phyloP scores from a whole-genome alignment of 2,797 vertebrate species.

The Crypturellus tataupa region DNA sequence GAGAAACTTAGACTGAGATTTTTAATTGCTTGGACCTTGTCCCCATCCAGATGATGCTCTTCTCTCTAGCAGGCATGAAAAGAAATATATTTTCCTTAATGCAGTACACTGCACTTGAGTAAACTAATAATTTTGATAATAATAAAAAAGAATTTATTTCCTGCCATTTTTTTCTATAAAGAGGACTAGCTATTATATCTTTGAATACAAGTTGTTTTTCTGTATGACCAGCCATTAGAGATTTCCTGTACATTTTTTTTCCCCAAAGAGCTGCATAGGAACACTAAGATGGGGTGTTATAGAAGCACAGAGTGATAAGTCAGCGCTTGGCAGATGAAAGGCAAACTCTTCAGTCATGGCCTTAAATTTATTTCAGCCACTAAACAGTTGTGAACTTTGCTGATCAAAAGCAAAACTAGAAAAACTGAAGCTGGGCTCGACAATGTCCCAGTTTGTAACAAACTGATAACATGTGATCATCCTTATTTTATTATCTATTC shows the following conservation, averaged over 20 bases:
- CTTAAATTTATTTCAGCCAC: conserved; percentile 42
- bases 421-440: conserved; percentile 42
- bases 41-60: rapidly evolving
- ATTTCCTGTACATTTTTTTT: neutral
- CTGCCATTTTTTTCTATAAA: neutral
- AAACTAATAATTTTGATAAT: neutral
- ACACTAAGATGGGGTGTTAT: neutral
- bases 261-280: neutral
- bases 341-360: conserved; percentile 20
- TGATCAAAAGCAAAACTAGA: conserved; percentile 64
- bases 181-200: neutral
- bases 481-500: neutral
- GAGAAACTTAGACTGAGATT: neutral
- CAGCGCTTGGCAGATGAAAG: conserved; percentile 33
- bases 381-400: conserved; percentile 41
- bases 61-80: neutral
- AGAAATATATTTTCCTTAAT: neutral
- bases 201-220: neutral
- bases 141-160: neutral
- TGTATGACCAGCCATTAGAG: neutral
- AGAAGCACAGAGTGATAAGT: conserved; percentile 29
- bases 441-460: conserved; percentile 36
- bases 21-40: neutral
- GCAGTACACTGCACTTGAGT: neutral
- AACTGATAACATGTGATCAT: neutral